These are phyloP conservation scores for Acanthosoma haemorrhoidale DNA, from an alignment of 2,888 invertebrate species.

Conservation along the genomic window DNA sequence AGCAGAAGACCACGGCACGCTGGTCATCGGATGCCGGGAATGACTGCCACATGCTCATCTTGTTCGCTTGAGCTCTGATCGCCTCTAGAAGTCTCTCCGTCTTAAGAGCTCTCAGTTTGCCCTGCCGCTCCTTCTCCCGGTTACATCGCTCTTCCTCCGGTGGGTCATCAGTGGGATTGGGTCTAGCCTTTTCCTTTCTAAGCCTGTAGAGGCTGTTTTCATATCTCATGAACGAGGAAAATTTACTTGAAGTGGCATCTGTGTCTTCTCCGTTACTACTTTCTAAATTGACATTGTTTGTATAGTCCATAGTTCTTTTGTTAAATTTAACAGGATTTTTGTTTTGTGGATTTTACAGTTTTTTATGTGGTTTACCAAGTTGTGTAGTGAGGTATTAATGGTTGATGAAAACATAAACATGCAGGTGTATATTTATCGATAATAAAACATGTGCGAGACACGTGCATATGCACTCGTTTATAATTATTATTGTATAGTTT, in stretches of 20 bases:
- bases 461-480: too few species aligned
- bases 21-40: not conserved
- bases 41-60: constrained; percentile 4
- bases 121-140: not conserved
- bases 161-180: not conserved
- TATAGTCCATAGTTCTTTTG: not conserved
- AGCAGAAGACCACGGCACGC: not conserved
- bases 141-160: not conserved
- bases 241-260: not conserved
- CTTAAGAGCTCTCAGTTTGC: not conserved
- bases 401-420: too few species aligned
- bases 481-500: too few species aligned
- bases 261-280: not conserved
- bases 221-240: not conserved
- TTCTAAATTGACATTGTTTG: not conserved
- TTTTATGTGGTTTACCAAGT: too few species aligned
- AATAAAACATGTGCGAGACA: too few species aligned
- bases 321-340: too few species aligned
- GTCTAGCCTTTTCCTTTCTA: not conserved
- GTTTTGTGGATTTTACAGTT: too few species aligned
- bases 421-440: too few species aligned
- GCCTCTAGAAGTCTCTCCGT: not conserved
- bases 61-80: not conserved
- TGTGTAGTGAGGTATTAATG: too few species aligned
- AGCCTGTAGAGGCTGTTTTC: not conserved